phyloP scores from a whole-genome alignment of 2,113 vertebrate species.

The Engystomops pustulosus region DNA sequence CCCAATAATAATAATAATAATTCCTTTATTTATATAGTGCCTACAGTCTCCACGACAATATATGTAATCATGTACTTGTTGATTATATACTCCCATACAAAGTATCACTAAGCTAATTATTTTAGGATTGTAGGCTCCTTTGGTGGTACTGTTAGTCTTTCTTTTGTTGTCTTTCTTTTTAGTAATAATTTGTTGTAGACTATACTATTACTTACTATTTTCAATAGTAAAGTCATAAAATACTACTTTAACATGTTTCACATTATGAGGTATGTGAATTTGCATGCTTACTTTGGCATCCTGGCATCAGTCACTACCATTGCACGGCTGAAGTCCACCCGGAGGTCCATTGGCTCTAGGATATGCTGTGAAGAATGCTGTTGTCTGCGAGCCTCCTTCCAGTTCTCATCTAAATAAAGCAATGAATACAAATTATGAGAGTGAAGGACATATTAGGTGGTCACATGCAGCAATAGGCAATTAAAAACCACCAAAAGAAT shows the following conservation, averaged over 20 bases:
- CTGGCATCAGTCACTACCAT: conserved; percentile 92
- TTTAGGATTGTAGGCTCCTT: too few species aligned
- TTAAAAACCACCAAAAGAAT: background rate
- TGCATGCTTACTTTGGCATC: conserved; percentile 89
- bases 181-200: too few species aligned
- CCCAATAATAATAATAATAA: too few species aligned
- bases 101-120: too few species aligned
- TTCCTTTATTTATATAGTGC: too few species aligned
- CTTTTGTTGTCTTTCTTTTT: too few species aligned
- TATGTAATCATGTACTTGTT: too few species aligned
- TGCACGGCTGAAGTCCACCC: conserved; percentile 87
- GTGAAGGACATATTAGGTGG: background rate
- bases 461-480: background rate
- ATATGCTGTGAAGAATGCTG: conserved; percentile 86
- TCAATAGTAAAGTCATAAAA: too few species aligned
- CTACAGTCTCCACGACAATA: too few species aligned
- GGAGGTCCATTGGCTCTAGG: conserved; percentile 91
- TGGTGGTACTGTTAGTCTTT: too few species aligned
- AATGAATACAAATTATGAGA: conserved; percentile 1
- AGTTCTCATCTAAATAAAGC: conserved; percentile 82
- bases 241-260: background rate
- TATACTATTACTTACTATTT: too few species aligned
- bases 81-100: too few species aligned
- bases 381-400: conserved; percentile 87
- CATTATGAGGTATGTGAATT: background rate